Percentiles rank a stretch among this genome's conserved stretches.
phyloP scores from a whole-genome alignment of 2,797 vertebrate genomes.

The Odontamblyopus lacepedii region DNA sequence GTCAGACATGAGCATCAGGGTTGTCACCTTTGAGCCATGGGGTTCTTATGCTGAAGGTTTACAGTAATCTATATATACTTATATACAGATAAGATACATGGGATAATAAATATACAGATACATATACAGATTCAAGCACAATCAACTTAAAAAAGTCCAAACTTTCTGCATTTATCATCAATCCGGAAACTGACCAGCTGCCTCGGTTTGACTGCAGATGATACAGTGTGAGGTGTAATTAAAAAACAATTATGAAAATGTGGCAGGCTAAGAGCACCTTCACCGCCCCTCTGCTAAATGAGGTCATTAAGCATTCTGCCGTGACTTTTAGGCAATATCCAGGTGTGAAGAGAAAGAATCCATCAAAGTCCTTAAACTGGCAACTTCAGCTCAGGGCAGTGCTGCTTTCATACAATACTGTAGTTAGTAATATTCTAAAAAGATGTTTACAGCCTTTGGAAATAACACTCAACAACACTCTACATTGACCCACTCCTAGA shows the following conservation, averaged over 20 bases:
- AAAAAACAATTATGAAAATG: constrained; percentile 87
- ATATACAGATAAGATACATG: too few species aligned
- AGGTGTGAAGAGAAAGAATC: constrained; percentile 64
- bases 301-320: constrained; percentile 82
- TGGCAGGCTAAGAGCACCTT: constrained; percentile 79
- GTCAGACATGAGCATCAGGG: constrained; percentile 18
- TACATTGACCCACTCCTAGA: too few species aligned
- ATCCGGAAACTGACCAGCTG: constrained; percentile 81
- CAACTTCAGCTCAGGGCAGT: constrained; percentile 9
- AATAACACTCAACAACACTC: background rate
- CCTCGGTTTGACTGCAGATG: constrained; percentile 84
- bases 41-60: constrained; percentile 22
- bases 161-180: constrained; percentile 60
- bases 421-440: background rate
- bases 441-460: background rate
- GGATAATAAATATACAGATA: too few species aligned
- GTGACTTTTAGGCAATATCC: constrained; percentile 65
- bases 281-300: constrained; percentile 75
- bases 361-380: constrained; percentile 24
- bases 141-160: background rate
- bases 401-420: constrained; percentile 8
- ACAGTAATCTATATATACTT: background rate
- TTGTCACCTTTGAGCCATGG: constrained; percentile 26
- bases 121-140: too few species aligned
- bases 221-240: constrained; percentile 87